Evolutionary conservation across 1,140 invertebrate species (phyloP).

Genomic region (Dendroctonus valens): DNA sequence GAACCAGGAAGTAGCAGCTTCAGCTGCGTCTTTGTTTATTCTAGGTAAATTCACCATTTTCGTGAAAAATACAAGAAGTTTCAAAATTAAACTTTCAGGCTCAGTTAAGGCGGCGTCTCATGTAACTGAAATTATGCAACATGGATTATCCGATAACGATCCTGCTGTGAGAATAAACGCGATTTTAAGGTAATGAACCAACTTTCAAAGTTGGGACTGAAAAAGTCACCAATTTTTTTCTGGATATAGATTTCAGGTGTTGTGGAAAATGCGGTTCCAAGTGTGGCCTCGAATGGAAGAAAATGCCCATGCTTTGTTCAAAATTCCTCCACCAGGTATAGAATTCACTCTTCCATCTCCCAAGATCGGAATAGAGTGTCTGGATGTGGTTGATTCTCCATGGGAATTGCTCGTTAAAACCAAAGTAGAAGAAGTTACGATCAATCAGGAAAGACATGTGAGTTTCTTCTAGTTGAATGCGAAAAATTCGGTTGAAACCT

Average conservation of each 20-base stretch:
- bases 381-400: constrained; percentile 95
- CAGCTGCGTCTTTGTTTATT: constrained; percentile 88
- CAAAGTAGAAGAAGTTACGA: constrained; percentile 97
- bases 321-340: constrained; percentile 96
- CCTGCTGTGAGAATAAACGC: constrained; percentile 74
- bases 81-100: constrained; percentile 47
- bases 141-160: constrained; percentile 80
- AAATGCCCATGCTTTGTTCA: constrained; percentile 90
- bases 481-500: not conserved
- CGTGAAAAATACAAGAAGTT: not conserved
- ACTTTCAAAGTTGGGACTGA: not conserved
- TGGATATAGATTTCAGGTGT: constrained; percentile 75
- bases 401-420: constrained; percentile 98
- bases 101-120: constrained; percentile 87
- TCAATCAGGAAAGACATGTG: constrained; percentile 98
- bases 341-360: constrained; percentile 98
- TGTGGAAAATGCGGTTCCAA: constrained; percentile 98
- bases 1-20: constrained; percentile 68
- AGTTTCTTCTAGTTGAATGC: constrained; percentile 48
- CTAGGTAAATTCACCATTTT: constrained; percentile 50
- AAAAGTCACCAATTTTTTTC: not conserved
- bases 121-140: constrained; percentile 84
- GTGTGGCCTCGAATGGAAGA: constrained; percentile 99
- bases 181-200: constrained; percentile 65
- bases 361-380: constrained; percentile 93